Conservation (phyloP, 2,113 vertebrate genomes). For the Trinectes maculatus region DNA sequence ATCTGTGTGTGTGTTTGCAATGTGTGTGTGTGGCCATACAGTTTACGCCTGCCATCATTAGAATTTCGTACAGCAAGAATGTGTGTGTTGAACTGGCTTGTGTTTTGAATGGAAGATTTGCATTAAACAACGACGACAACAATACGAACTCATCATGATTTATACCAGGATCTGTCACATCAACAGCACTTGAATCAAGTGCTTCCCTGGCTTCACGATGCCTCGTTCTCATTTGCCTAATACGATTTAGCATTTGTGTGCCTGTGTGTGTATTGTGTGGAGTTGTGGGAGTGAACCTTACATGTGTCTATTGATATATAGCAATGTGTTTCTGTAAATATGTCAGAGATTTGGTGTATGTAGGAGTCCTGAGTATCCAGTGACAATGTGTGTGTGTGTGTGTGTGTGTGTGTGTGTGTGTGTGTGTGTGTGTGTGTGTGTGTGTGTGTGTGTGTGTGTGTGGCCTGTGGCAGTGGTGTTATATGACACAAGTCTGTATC, state of each 20-base stretch:
- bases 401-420: no score
- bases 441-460: no score
- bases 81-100: slow-evolving; percentile 28
- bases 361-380: slow-evolving; percentile 26
- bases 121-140: slow-evolving; percentile 70
- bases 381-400: no score
- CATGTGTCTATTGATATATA: slow-evolving; percentile 3
- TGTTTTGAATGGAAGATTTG: slow-evolving; percentile 68
- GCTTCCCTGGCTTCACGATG: slow-evolving; percentile 35
- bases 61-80: slow-evolving; percentile 22
- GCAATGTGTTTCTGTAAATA: slow-evolving; percentile 30
- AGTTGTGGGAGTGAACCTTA: slow-evolving; percentile 13
- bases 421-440: no score
- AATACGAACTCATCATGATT: slow-evolving; percentile 69
- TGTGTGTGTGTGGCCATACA: slow-evolving; percentile 14
- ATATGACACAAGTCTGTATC: slow-evolving; percentile 36
- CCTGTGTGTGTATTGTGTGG: slow-evolving; percentile 23
- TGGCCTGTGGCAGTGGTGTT: slow-evolving; percentile 43
- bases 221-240: slow-evolving; percentile 71
- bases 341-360: not conserved
- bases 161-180: slow-evolving; percentile 71
- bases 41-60: not conserved
- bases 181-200: slow-evolving; percentile 47
- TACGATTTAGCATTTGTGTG: slow-evolving; percentile 63
- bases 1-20: not conserved